Evolutionary conservation across 2,113 vertebrate genomes (phyloP).

Genomic region (Amblyornis subalaris): DNA sequence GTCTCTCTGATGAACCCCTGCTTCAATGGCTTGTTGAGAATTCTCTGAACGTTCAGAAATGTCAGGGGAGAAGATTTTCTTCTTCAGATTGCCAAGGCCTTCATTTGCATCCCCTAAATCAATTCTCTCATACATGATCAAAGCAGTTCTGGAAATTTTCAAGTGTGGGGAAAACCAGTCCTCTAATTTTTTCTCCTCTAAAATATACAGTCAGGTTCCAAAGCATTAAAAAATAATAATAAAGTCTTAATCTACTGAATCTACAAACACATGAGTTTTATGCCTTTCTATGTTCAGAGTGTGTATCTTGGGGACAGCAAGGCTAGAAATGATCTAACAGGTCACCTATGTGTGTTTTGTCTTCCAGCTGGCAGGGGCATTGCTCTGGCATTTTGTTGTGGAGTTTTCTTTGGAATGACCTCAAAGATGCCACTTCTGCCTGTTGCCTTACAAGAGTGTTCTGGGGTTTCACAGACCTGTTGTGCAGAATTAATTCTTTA

Average conservation of each 20-base stretch:
- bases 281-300: neutral
- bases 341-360: neutral
- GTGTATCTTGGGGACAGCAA: neutral
- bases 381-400: neutral
- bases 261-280: neutral
- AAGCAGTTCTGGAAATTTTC: slow-evolving; percentile 28
- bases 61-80: slow-evolving; percentile 41
- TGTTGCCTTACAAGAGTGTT: neutral
- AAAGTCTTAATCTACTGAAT: neutral
- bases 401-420: neutral
- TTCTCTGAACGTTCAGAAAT: slow-evolving; percentile 33
- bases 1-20: slow-evolving; percentile 9
- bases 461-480: neutral
- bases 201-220: neutral
- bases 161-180: neutral
- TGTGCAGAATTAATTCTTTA: neutral
- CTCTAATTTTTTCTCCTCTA: neutral
- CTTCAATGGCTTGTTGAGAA: slow-evolving; percentile 34
- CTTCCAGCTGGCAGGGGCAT: neutral
- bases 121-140: slow-evolving; percentile 39
- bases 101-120: slow-evolving; percentile 61
- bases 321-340: neutral
- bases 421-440: neutral
- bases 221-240: neutral
- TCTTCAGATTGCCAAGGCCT: slow-evolving; percentile 24